Evolutionary conservation across 1,140 invertebrate genomes (phyloP).

Genomic region (Maniola jurtina): DNA sequence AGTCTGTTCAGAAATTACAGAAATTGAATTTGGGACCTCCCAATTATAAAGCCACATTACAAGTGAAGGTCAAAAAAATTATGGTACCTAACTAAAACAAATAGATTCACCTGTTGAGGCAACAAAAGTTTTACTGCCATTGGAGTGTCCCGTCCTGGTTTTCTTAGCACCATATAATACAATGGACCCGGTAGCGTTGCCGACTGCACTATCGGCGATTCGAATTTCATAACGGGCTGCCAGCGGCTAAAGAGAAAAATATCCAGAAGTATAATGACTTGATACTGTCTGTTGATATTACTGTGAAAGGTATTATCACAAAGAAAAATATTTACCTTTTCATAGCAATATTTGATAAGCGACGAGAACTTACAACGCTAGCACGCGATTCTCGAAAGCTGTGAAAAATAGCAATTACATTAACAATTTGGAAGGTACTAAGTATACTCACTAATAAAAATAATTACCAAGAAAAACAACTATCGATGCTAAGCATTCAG

Average conservation of each 20-base stretch:
- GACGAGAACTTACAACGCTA: constrained; percentile 30
- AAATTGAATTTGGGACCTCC: not conserved
- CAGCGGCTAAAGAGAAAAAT: constrained; percentile 37
- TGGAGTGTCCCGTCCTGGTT: constrained; percentile 51
- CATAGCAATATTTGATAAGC: constrained; percentile 20
- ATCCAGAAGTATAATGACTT: too few species aligned
- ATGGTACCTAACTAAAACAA: not conserved
- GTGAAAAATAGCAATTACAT: constrained; percentile 11
- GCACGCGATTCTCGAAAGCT: constrained; percentile 33
- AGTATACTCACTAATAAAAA: too few species aligned
- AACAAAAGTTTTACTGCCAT: constrained; percentile 55
- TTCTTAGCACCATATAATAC: constrained; percentile 56
- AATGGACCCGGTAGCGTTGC: constrained; percentile 57
- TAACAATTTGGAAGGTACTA: not conserved
- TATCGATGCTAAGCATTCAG: too few species aligned
- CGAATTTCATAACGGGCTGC: constrained; percentile 59
- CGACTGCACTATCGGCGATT: constrained; percentile 46
- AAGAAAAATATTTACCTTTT: constrained; percentile 30
- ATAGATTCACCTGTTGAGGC: constrained; percentile 47
- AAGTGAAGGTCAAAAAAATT: not conserved
- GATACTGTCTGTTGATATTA: too few species aligned
- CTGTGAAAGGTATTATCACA: too few species aligned
- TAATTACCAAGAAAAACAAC: too few species aligned
- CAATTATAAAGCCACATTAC: not conserved
- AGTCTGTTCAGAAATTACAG: not conserved